Percentiles rank a stretch among this genome's conserved stretches.
Conservation (phyloP, 2,888 invertebrate species). For the Dyspetes luteomarginatus region DNA sequence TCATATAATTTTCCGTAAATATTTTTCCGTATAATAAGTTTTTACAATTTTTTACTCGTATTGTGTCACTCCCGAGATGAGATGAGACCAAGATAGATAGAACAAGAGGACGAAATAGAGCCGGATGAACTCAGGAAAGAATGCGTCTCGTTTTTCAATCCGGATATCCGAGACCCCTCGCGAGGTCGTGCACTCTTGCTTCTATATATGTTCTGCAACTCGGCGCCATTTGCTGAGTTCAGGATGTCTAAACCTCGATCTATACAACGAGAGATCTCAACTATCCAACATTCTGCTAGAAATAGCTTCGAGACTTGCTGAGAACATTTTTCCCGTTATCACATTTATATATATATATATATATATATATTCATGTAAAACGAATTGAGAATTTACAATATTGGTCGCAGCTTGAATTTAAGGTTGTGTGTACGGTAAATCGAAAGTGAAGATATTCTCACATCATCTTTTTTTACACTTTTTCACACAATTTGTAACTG, state of each 20-base stretch:
- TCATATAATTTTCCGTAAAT: no score
- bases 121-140: conserved; percentile 10
- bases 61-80: not conserved
- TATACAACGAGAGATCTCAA: conserved; percentile 29
- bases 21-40: no score
- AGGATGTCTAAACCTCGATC: conserved; percentile 39
- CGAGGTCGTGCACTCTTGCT: conserved; percentile 9
- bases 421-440: not conserved
- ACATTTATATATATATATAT: not conserved
- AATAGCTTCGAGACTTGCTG: conserved; percentile 34
- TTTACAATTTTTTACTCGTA: not conserved
- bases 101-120: not conserved
- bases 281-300: conserved; percentile 38
- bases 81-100: not conserved
- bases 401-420: not conserved
- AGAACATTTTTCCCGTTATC: conserved; percentile 16
- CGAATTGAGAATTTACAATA: not conserved
- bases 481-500: conserved; percentile 22
- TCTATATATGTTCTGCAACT: not conserved
- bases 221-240: conserved; percentile 2
- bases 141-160: conserved; percentile 52
- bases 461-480: not conserved
- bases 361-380: not conserved
- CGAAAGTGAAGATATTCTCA: conserved; percentile 10
- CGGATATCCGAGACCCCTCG: conserved; percentile 23